Percentiles rank a stretch among this genome's conserved stretches.
Conservation (phyloP, 2,797 vertebrate species). For the Tenualosa ilisha region DNA sequence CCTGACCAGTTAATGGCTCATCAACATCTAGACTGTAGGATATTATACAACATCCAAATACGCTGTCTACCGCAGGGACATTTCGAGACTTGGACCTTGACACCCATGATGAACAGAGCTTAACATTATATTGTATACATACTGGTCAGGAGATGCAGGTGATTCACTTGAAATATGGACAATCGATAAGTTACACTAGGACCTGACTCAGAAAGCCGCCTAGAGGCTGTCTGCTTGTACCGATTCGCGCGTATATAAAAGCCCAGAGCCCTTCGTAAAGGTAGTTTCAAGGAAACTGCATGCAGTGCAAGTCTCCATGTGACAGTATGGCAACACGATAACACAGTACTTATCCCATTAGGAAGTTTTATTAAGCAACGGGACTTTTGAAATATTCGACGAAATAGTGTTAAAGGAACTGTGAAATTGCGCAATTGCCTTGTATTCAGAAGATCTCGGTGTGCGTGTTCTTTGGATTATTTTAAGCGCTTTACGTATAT, state of each 20-base stretch:
- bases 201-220: slow-evolving; percentile 49
- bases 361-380: not conserved
- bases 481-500: not conserved
- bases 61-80: not conserved
- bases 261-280: not conserved
- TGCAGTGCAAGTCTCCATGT: not conserved
- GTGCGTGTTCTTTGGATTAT: slow-evolving; percentile 5
- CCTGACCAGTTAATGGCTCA: not conserved
- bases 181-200: not conserved
- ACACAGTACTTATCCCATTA: not conserved
- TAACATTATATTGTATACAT: not conserved
- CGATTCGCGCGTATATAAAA: not conserved
- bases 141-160: not conserved
- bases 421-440: not conserved
- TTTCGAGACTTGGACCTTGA: not conserved
- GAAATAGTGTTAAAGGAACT: not conserved
- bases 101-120: not conserved
- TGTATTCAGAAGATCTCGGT: not conserved
- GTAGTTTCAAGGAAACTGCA: not conserved
- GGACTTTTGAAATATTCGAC: not conserved
- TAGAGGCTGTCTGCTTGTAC: slow-evolving; percentile 4
- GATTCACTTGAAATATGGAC: not conserved
- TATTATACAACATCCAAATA: not conserved
- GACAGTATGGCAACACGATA: not conserved
- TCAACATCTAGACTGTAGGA: not conserved